Percentiles rank a stretch among this genome's conserved stretches.
phyloP scores from a whole-genome alignment of 2,113 vertebrate species.

The Quiscalus mexicanus region DNA sequence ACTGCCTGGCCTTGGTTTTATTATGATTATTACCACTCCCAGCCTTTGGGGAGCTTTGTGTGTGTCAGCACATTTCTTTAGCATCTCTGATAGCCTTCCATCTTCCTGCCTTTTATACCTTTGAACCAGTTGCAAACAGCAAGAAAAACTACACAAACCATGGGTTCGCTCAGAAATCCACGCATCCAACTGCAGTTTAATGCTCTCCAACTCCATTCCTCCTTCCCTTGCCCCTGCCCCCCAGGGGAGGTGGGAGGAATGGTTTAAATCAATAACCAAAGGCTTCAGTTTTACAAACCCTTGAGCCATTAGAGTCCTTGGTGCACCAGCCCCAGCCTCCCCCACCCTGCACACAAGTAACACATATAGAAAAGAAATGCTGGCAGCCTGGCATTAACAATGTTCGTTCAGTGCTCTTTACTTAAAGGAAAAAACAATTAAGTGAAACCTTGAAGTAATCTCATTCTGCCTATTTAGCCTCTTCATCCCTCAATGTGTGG shows the following conservation, averaged over 20 bases:
- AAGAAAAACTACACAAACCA: not conserved
- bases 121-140: not conserved
- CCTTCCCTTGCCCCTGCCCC: not conserved
- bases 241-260: constrained; percentile 51
- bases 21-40: not conserved
- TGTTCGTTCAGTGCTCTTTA: constrained; percentile 71
- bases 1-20: not conserved
- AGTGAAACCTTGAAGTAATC: constrained; percentile 84
- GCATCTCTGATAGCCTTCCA: not conserved
- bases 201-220: not conserved
- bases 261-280: constrained; percentile 72
- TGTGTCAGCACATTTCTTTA: not conserved
- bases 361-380: constrained; percentile 23
- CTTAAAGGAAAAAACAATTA: constrained; percentile 89
- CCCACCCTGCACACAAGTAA: not conserved
- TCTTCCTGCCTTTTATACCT: not conserved
- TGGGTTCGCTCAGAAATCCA: not conserved
- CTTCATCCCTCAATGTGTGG: constrained; percentile 81
- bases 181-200: not conserved
- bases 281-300: constrained; percentile 59
- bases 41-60: not conserved
- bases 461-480: constrained; percentile 82
- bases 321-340: not conserved
- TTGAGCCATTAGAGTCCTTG: constrained; percentile 12
- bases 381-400: constrained; percentile 68